Percentiles rank a stretch among this genome's conserved stretches.
Evolutionary conservation across 2,888 invertebrate genomes (phyloP).

Genomic region (Limnephilus lunatus): DNA sequence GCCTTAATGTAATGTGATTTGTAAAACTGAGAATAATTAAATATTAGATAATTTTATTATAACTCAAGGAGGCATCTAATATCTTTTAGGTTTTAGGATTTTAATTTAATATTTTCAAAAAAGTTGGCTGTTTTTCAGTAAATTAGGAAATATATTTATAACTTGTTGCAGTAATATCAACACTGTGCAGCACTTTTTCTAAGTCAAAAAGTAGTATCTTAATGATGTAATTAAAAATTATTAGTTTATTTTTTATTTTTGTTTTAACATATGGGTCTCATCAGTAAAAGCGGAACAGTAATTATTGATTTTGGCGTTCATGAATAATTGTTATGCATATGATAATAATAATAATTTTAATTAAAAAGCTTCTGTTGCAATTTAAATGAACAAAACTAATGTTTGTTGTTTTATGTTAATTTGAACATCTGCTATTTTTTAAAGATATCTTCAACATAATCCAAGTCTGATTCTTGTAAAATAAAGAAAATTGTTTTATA

Average conservation of each 20-base stretch:
- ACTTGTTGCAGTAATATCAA: neutral
- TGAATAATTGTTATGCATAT: neutral
- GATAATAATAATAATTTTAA: neutral
- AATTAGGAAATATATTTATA: neutral
- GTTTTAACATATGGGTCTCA: neutral
- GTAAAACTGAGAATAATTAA: neutral
- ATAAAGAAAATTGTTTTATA: neutral
- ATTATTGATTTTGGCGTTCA: neutral
- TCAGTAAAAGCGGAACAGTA: neutral
- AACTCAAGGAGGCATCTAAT: neutral
- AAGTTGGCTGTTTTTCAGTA: neutral
- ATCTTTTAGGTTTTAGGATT: neutral
- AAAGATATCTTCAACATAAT: neutral
- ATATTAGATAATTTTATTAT: neutral
- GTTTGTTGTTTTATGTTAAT: neutral
- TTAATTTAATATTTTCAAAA: neutral
- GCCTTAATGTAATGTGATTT: neutral
- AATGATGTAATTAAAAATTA: neutral
- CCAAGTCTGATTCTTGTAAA: neutral
- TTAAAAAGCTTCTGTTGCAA: neutral
- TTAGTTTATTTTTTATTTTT: neutral
- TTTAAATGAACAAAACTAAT: neutral
- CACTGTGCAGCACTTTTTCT: slow-evolving; percentile 7
- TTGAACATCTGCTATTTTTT: neutral
- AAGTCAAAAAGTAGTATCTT: slow-evolving; percentile 4